These are phyloP conservation scores for Nanger granti DNA, from an alignment of 2,113 vertebrate species.

Conservation along the genomic window DNA sequence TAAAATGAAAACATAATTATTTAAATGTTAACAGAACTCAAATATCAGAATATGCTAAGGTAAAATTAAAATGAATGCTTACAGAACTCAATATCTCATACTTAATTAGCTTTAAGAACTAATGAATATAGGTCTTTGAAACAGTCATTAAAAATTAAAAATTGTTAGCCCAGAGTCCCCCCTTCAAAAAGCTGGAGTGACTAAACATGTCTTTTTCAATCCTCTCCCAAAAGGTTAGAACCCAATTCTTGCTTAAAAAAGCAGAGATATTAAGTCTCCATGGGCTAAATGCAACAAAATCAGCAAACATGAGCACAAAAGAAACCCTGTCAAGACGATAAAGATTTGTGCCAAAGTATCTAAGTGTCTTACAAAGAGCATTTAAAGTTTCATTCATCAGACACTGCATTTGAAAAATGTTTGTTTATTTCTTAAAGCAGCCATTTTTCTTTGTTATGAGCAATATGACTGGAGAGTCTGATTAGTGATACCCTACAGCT, in stretches of 20 bases:
- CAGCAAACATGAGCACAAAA: not conserved
- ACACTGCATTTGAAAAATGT: not conserved
- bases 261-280: not conserved
- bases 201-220: not conserved
- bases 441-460: not conserved
- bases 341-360: not conserved
- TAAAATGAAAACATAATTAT: constrained; percentile 4
- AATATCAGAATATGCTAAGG: not conserved
- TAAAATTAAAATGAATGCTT: not conserved
- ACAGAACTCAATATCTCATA: not conserved
- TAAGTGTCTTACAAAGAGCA: not conserved
- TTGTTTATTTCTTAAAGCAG: not conserved
- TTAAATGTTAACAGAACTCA: constrained; percentile 8
- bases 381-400: not conserved
- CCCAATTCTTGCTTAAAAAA: not conserved
- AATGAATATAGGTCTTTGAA: not conserved
- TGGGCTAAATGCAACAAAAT: constrained; percentile 5
- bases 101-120: not conserved
- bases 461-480: not conserved
- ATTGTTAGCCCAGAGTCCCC: not conserved
- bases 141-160: not conserved
- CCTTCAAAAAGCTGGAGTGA: not conserved
- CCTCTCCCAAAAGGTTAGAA: not conserved
- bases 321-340: constrained; percentile 40
- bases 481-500: not conserved